Evolutionary conservation across 2,888 invertebrate species (phyloP).

Genomic region (Leptogaster cylindrica): DNA sequence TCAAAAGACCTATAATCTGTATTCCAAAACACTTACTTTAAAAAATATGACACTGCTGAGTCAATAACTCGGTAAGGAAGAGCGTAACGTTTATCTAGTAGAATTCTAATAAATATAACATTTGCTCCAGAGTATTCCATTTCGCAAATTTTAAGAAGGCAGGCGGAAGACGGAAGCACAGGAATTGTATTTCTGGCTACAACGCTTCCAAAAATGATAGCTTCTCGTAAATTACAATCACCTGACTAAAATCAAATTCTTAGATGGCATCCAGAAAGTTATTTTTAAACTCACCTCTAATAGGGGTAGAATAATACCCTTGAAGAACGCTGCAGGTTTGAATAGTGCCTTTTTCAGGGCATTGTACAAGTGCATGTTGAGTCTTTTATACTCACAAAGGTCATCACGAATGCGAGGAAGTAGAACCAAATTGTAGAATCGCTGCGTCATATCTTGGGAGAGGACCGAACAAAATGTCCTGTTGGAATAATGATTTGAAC

Average conservation of each 20-base stretch:
- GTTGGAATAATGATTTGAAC: constrained; percentile 55
- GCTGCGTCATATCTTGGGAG: constrained; percentile 94
- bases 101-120: constrained; percentile 90
- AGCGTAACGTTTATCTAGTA: constrained; percentile 97
- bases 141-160: constrained; percentile 93
- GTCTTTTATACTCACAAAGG: constrained; percentile 89
- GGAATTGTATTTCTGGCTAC: constrained; percentile 91
- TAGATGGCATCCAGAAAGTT: constrained; percentile 11
- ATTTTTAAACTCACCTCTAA: constrained; percentile 64
- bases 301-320: constrained; percentile 79
- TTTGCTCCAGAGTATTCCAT: constrained; percentile 97
- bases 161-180: constrained; percentile 92
- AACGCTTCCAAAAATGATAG: constrained; percentile 92
- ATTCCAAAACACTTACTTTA: constrained; percentile 68
- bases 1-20: no score
- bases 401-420: constrained; percentile 94
- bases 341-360: constrained; percentile 91
- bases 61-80: constrained; percentile 94
- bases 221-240: constrained; percentile 93
- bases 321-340: constrained; percentile 98
- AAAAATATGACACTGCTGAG: constrained; percentile 91
- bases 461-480: constrained; percentile 97
- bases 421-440: constrained; percentile 92
- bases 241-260: constrained; percentile 70
- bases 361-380: constrained; percentile 96